Evolutionary conservation across 2,888 invertebrate species (phyloP).

Genomic region (Lasioglossum morio): DNA sequence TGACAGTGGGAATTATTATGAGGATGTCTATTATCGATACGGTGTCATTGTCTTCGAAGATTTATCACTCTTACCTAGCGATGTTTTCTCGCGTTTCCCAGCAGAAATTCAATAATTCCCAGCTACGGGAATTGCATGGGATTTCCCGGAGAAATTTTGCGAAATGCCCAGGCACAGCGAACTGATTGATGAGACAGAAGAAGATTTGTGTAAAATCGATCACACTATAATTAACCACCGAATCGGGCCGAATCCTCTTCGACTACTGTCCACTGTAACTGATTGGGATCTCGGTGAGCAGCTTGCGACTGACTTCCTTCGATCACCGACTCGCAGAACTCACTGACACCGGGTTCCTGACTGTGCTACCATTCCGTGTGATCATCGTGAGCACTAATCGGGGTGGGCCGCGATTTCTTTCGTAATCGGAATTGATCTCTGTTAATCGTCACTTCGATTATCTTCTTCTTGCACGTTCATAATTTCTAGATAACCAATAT

Average conservation of each 20-base stretch:
- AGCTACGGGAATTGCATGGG: background rate
- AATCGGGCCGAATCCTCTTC: background rate
- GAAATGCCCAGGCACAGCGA: background rate
- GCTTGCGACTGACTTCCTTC: background rate
- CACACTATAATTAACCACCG: background rate
- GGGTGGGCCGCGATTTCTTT: background rate
- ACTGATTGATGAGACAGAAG: background rate
- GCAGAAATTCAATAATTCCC: background rate
- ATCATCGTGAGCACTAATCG: background rate
- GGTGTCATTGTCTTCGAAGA: background rate
- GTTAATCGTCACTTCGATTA: background rate
- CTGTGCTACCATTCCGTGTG: background rate
- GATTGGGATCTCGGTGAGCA: background rate
- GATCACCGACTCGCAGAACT: slow-evolving; percentile 1
- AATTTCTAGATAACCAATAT: background rate
- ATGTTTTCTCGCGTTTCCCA: background rate
- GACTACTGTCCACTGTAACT: background rate
- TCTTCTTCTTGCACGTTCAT: background rate
- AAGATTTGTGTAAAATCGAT: background rate
- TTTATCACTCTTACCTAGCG: background rate
- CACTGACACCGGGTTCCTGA: slow-evolving; percentile 18
- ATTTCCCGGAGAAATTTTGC: background rate
- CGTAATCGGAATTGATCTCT: background rate
- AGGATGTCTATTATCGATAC: background rate
- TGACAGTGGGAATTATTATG: background rate